phyloP scores from a whole-genome alignment of 2,113 vertebrate genomes.

The Dolichallabes microphthalmus region DNA sequence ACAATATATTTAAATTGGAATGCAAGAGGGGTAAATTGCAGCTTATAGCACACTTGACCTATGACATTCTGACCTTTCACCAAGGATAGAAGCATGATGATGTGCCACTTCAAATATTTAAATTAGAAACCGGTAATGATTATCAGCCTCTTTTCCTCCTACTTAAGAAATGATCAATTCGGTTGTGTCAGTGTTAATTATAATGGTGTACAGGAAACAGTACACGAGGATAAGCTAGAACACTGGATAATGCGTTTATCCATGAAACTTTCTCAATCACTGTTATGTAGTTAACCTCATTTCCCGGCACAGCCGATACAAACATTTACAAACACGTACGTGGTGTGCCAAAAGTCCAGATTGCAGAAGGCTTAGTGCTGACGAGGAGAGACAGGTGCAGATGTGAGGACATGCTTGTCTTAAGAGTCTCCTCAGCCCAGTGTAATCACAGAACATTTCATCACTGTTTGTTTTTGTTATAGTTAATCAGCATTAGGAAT shows the following conservation, averaged over 20 bases:
- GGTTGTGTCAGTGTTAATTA: neutral
- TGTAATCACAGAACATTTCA: neutral
- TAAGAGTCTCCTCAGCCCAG: neutral
- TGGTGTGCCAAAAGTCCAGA: constrained; percentile 24
- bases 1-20: neutral
- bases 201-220: neutral
- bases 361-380: neutral
- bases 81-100: neutral
- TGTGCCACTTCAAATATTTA: neutral
- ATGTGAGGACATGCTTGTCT: neutral
- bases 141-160: neutral
- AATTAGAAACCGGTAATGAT: neutral
- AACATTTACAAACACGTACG: constrained; percentile 37
- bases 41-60: neutral
- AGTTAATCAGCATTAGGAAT: neutral
- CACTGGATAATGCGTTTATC: neutral
- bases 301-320: neutral
- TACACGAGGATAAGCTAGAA: neutral
- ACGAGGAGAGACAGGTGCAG: constrained; percentile 40
- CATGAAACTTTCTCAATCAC: neutral
- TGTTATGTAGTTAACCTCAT: neutral
- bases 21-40: neutral
- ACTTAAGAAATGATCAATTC: neutral
- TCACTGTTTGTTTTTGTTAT: neutral
- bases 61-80: neutral